phyloP scores from a whole-genome alignment of 2,888 invertebrate species.

The Acrobasis consociella region DNA sequence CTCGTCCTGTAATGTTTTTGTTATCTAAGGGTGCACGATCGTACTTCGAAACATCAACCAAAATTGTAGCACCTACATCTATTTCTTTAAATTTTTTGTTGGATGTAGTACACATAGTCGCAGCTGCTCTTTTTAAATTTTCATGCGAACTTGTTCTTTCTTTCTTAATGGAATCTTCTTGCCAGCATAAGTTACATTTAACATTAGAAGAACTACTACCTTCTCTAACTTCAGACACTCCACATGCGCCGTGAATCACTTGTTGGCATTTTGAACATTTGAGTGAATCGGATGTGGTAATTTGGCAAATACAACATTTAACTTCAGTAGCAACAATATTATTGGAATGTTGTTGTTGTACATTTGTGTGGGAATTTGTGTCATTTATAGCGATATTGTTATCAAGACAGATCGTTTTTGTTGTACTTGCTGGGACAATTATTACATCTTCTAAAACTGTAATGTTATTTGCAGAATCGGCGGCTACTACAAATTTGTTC shows the following conservation, averaged over 20 bases:
- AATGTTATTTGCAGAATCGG: slow-evolving; percentile 25
- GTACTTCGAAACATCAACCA: slow-evolving; percentile 26
- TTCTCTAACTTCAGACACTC: slow-evolving; percentile 13
- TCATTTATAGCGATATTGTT: slow-evolving; percentile 25
- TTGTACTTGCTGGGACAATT: slow-evolving; percentile 27
- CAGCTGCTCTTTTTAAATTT: slow-evolving; percentile 28
- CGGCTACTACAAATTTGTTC: slow-evolving; percentile 17
- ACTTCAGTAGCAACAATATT: slow-evolving; percentile 27
- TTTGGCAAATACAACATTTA: slow-evolving; percentile 27
- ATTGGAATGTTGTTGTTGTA: slow-evolving; percentile 27
- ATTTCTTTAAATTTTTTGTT: slow-evolving; percentile 25
- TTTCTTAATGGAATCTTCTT: slow-evolving; percentile 23
- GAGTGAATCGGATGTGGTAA: slow-evolving; percentile 27
- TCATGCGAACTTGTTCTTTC: slow-evolving; percentile 22
- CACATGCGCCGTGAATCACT: slow-evolving; percentile 20
- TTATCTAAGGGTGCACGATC: slow-evolving; percentile 27
- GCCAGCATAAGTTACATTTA: slow-evolving; percentile 14
- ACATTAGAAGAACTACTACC: slow-evolving; percentile 13
- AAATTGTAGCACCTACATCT: slow-evolving; percentile 23
- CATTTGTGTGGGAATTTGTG: slow-evolving; percentile 26
- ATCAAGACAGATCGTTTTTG: slow-evolving; percentile 27
- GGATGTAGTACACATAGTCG: slow-evolving; percentile 22
- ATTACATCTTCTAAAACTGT: slow-evolving; percentile 27
- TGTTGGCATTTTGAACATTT: slow-evolving; percentile 27
- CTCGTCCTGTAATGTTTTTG: slow-evolving; percentile 25